Conservation (phyloP, 2,888 invertebrate genomes). For the Colletes collaris region DNA sequence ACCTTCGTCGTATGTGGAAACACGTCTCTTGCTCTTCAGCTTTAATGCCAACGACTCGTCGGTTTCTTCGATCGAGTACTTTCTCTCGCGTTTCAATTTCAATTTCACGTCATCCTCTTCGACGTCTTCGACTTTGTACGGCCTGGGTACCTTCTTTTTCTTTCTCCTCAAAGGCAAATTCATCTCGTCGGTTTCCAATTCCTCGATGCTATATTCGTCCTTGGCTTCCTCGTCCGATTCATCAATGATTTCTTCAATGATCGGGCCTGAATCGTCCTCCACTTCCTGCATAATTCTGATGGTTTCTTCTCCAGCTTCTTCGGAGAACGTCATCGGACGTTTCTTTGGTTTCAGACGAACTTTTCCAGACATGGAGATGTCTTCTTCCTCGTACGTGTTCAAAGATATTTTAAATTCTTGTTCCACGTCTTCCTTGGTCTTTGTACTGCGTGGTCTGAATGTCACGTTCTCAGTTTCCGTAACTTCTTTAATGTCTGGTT, state of each 20-base stretch:
- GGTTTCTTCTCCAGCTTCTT: slow-evolving; percentile 91
- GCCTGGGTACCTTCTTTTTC: slow-evolving; percentile 74
- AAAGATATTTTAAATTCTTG: slow-evolving; percentile 95
- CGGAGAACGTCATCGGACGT: slow-evolving; percentile 89
- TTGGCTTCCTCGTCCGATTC: slow-evolving; percentile 86
- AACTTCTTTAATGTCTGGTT: slow-evolving; percentile 88
- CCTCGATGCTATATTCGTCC: slow-evolving; percentile 84
- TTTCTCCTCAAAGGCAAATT: slow-evolving; percentile 79
- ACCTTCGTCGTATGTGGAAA: slow-evolving; percentile 88
- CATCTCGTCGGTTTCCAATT: slow-evolving; percentile 80
- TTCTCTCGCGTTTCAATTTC: slow-evolving; percentile 82
- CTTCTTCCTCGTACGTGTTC: slow-evolving; percentile 94
- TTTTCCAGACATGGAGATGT: slow-evolving; percentile 93
- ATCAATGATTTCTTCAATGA: slow-evolving; percentile 87
- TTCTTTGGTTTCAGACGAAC: slow-evolving; percentile 89
- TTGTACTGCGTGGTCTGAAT: slow-evolving; percentile 90
- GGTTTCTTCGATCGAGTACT: slow-evolving; percentile 82
- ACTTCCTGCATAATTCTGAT: slow-evolving; percentile 88
- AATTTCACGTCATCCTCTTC: slow-evolving; percentile 83
- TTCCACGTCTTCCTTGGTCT: slow-evolving; percentile 93
- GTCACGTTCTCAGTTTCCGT: slow-evolving; percentile 91
- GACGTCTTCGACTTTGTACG: slow-evolving; percentile 84
- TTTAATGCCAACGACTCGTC: slow-evolving; percentile 89
- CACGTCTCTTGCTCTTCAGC: slow-evolving; percentile 88
- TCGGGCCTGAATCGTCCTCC: slow-evolving; percentile 86